Base-by-base conservation (phyloP, 2,888 invertebrate species). In the Amphipyra berbera region DNA sequence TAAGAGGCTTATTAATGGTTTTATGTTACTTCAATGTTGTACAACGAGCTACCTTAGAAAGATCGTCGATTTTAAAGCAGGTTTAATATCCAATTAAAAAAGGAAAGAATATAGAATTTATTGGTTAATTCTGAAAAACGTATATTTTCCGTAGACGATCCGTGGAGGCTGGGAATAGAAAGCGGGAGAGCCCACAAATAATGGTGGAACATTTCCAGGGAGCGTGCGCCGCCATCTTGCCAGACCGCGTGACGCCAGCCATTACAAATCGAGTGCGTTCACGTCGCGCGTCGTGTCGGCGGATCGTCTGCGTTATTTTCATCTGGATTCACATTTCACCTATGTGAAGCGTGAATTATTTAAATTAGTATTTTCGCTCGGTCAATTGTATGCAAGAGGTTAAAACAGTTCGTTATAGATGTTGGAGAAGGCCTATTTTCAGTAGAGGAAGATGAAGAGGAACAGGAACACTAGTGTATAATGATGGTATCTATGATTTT, bases 1-100 rank as follows among this genome's bases (percentile, higher is more conserved):
- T 94, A 95, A 94, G 93, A 94, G 93, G 93, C 93, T 94, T 94
- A 95, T 93, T 94, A 95, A 94, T 94, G 94, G 93, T 92, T 93
- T 94, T 93, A 92, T 93, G 90, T 93, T 92, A 88, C 91, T 89
- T 85, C 84, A 81, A 82, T 83, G 86, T 88, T 88, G 87, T 87
- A 84, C 82, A 85, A 83, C 76, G 73, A 73, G 69, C 68, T 70
- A 65, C 61, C 59, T 73, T 66, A 57, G 77, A 81, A 49, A 82
- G 77, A 54, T 54, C 50, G 38, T 35, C 44, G 54, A 61, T 65
- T 73, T 66, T 52, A 61, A 66, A 68, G 63, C 65, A 52, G 61
- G 67, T 55, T 60, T 42, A 30, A 50, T 10, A 65, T 30, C 14
- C 41, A 58, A 64, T 54, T 45, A 57, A 63, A 61, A 53, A 33